These are phyloP conservation scores for Streptopelia turtur DNA, from an alignment of 2,797 vertebrate genomes.

Conservation along the genomic window DNA sequence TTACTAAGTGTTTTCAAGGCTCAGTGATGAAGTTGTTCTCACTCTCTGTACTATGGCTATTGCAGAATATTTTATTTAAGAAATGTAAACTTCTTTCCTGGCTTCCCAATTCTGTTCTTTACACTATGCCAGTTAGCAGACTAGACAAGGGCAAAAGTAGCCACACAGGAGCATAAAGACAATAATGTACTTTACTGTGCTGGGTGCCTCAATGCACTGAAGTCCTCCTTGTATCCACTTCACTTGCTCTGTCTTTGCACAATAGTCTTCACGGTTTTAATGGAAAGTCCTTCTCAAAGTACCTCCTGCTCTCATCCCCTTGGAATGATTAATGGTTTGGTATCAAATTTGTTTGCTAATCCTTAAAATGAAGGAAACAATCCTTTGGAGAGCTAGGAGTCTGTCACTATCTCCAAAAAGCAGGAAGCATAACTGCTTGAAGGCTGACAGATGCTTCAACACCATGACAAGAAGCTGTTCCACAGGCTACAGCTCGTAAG, in stretches of 20 bases:
- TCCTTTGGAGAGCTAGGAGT: not conserved
- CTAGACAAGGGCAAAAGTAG: not conserved
- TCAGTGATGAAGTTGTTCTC: not conserved
- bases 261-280: not conserved
- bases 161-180: not conserved
- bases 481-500: constrained; percentile 16
- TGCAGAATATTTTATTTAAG: not conserved
- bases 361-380: not conserved
- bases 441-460: constrained; percentile 60
- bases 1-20: not conserved
- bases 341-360: not conserved
- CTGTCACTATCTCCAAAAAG: constrained; percentile 37
- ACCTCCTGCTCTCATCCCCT: not conserved
- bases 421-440: constrained; percentile 36
- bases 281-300: not conserved
- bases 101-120: not conserved
- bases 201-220: not conserved
- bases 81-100: not conserved
- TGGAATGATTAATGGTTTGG: not conserved
- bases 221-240: not conserved
- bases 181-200: not conserved
- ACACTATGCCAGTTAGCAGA: not conserved
- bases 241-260: not conserved
- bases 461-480: constrained; percentile 50
- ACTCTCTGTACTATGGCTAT: not conserved